Evolutionary conservation across 2,888 invertebrate species (phyloP).

Genomic region (Heterodera filipjevi): DNA sequence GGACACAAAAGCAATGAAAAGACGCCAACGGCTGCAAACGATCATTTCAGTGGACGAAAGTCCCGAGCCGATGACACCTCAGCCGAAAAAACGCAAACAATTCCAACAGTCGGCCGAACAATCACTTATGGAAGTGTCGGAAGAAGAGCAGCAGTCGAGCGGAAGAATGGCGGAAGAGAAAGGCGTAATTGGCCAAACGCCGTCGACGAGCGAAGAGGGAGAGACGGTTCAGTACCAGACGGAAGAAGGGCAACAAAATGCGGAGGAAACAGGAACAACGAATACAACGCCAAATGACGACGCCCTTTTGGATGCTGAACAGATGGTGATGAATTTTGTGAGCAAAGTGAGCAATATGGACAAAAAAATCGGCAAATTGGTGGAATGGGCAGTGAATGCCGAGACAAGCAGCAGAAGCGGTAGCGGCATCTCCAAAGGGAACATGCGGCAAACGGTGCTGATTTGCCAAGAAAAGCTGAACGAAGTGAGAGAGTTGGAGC

Average conservation of each 20-base stretch:
- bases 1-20: background rate
- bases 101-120: constrained; percentile 6
- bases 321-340: constrained; percentile 35
- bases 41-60: constrained; percentile 24
- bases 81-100: constrained; percentile 21
- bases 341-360: constrained; percentile 50
- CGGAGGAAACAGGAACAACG: background rate
- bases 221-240: constrained; percentile 17
- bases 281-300: background rate
- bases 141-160: constrained; percentile 1
- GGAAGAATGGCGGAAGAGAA: constrained; percentile 10
- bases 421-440: constrained; percentile 45
- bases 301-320: constrained; percentile 38
- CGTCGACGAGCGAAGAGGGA: constrained; percentile 8
- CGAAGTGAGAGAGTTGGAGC: constrained; percentile 58
- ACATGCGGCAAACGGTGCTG: constrained; percentile 52
- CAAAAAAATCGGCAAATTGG: constrained; percentile 52
- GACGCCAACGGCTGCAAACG: constrained; percentile 15
- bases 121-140: constrained; percentile 12
- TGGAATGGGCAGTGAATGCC: constrained; percentile 46
- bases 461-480: constrained; percentile 55
- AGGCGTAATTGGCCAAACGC: constrained; percentile 10
- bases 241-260: background rate
- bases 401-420: background rate
- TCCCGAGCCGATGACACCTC: constrained; percentile 6